Evolutionary conservation across 2,888 invertebrate genomes (phyloP).

Genomic region (Candidula unifasciata): DNA sequence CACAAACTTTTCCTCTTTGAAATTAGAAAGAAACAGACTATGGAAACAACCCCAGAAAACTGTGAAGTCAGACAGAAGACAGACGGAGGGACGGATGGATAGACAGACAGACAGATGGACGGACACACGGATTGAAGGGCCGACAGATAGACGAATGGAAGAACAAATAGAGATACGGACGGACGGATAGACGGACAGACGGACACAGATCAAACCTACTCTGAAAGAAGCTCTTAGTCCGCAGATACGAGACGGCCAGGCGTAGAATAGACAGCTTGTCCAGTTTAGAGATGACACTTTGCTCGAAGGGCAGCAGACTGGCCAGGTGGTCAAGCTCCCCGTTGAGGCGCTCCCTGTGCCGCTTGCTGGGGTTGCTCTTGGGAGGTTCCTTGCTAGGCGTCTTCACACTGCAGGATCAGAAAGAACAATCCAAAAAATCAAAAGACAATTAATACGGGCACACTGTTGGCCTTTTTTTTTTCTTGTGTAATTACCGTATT

Average conservation of each 20-base stretch:
- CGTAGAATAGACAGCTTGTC: constrained; percentile 98
- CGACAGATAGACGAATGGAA: background rate
- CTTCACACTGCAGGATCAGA: constrained; percentile 85
- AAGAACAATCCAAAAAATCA: background rate
- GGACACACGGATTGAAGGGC: background rate
- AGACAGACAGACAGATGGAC: no score
- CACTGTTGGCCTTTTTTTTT: no score
- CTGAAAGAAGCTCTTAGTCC: constrained; percentile 99
- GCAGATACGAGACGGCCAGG: constrained; percentile 96
- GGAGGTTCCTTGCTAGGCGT: constrained; percentile 82
- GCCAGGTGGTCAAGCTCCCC: constrained; percentile 98
- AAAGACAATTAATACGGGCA: background rate
- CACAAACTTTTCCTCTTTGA: no score
- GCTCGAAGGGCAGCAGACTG: constrained; percentile 89
- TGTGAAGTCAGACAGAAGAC: no score
- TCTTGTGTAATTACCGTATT: no score
- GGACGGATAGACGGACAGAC: background rate
- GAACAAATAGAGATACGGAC: background rate
- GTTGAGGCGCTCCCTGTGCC: constrained; percentile 97
- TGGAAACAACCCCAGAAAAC: no score
- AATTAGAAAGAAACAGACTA: no score
- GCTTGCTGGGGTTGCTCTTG: constrained; percentile 92
- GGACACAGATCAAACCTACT: constrained; percentile 82
- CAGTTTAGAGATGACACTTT: constrained; percentile 97
- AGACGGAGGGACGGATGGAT: no score